Evolutionary conservation across 2,888 invertebrate genomes (phyloP).

Genomic region (Zygothrica quintamaculata): DNA sequence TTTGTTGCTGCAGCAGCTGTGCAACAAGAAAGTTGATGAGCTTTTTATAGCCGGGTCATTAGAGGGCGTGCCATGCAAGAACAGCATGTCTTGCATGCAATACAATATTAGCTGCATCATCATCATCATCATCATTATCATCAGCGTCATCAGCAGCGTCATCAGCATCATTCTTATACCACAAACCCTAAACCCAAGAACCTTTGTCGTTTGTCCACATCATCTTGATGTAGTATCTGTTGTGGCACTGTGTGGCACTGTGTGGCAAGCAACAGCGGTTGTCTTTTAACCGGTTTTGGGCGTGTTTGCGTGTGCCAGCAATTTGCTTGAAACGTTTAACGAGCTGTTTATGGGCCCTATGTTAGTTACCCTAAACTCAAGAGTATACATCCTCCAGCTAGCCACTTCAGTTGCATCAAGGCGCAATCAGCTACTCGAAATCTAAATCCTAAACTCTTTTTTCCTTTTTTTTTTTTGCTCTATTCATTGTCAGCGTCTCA

Average conservation of each 20-base stretch:
- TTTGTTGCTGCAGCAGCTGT: constrained; percentile 52
- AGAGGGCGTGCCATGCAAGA: constrained; percentile 68
- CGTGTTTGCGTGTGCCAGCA: constrained; percentile 73
- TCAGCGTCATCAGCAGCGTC: neutral
- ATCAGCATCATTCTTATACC: no score
- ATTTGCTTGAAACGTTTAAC: constrained; percentile 73
- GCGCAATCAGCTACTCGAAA: constrained; percentile 65
- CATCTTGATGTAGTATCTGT: constrained; percentile 61
- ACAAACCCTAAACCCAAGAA: neutral
- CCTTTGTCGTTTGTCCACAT: constrained; percentile 27
- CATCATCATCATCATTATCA: constrained; percentile 24
- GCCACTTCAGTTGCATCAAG: constrained; percentile 7
- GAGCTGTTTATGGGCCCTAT: constrained; percentile 68
- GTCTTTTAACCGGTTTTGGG: constrained; percentile 57
- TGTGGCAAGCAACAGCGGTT: constrained; percentile 24
- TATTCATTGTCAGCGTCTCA: constrained; percentile 1
- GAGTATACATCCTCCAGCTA: neutral
- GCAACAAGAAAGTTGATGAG: constrained; percentile 69
- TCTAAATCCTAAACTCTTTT: constrained; percentile 46
- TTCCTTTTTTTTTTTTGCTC: neutral
- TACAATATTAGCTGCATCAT: constrained; percentile 55
- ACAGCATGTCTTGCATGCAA: constrained; percentile 54
- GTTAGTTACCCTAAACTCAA: constrained; percentile 2
- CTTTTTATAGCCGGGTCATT: constrained; percentile 76
- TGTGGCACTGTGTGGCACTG: constrained; percentile 3